phyloP scores from a whole-genome alignment of 2,888 invertebrate genomes.

The Acleris literana region DNA sequence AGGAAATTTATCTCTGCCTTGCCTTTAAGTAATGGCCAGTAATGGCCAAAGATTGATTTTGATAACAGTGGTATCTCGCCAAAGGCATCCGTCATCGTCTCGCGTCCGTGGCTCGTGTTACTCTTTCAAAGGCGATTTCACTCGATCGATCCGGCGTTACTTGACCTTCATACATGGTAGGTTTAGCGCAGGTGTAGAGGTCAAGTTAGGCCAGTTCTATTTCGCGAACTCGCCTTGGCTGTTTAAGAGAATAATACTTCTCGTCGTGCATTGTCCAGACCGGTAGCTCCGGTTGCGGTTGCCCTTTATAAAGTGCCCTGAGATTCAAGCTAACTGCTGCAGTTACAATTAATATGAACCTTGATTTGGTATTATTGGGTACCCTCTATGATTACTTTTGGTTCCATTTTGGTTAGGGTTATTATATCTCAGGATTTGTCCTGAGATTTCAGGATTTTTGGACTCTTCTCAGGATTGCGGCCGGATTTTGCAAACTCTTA shows the following conservation, averaged over 20 bases:
- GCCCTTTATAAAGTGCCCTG: conserved; percentile 57
- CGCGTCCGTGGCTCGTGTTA: conserved; percentile 5
- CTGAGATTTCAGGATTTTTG: too few relatives aligned
- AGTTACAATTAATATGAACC: not conserved
- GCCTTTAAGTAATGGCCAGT: not conserved
- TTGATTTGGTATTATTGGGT: not conserved
- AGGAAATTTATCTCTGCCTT: not conserved
- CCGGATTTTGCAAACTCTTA: too few relatives aligned
- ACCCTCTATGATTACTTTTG: too few relatives aligned
- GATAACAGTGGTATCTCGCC: conserved; percentile 12
- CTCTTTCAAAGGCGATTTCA: not conserved
- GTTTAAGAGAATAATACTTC: too few relatives aligned
- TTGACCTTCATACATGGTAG: too few relatives aligned
- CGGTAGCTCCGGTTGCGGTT: conserved; percentile 71
- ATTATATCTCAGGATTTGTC: too few relatives aligned
- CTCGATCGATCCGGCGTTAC: too few relatives aligned
- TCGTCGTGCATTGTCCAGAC: conserved; percentile 61
- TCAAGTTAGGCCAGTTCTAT: too few relatives aligned
- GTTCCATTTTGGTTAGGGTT: too few relatives aligned
- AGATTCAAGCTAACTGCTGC: conserved; percentile 5
- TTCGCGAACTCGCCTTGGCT: too few relatives aligned
- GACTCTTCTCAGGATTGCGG: too few relatives aligned
- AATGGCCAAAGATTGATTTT: conserved; percentile 1
- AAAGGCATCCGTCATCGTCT: conserved; percentile 19
- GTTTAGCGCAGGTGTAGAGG: too few relatives aligned